Evolutionary conservation across 2,113 vertebrate species (phyloP).

Genomic region (Amphiprion ocellaris): DNA sequence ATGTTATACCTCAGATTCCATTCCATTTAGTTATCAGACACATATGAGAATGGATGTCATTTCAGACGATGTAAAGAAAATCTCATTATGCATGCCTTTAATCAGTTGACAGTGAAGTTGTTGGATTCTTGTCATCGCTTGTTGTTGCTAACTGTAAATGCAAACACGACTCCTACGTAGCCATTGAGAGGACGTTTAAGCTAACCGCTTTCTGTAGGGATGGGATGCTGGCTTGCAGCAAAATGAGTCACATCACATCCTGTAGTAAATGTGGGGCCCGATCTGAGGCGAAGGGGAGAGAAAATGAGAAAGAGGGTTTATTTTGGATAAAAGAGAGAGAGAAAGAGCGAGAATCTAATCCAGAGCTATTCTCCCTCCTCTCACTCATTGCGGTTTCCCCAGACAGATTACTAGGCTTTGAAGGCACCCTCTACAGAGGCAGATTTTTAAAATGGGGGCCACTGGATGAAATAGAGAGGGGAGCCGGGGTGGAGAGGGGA

Average conservation of each 20-base stretch:
- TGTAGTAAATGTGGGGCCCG: slow-evolving; percentile 25
- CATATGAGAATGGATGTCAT: too few species aligned
- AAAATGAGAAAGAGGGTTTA: slow-evolving; percentile 51
- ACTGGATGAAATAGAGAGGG: slow-evolving; percentile 48
- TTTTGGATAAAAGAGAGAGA: slow-evolving; percentile 26
- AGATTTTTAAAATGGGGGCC: slow-evolving; percentile 67
- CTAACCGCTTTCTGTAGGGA: neutral
- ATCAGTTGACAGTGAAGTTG: neutral
- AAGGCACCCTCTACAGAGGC: slow-evolving; percentile 63
- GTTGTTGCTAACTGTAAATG: slow-evolving; percentile 3
- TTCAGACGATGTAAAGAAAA: neutral
- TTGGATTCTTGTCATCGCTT: slow-evolving; percentile 14
- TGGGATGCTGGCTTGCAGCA: slow-evolving; percentile 15
- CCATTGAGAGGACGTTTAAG: neutral
- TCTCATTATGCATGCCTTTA: neutral
- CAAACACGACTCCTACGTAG: neutral
- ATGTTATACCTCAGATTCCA: too few species aligned
- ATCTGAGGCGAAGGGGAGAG: slow-evolving; percentile 42
- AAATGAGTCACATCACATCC: slow-evolving; percentile 24
- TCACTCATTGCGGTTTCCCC: slow-evolving; percentile 66
- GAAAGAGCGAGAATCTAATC: slow-evolving; percentile 53
- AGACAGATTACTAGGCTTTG: slow-evolving; percentile 76
- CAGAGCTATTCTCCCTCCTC: slow-evolving; percentile 41
- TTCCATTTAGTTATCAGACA: too few species aligned
- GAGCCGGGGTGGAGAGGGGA: slow-evolving; percentile 17